phyloP scores from a whole-genome alignment of 2,797 vertebrate species.

The Rhinogobio ventralis region DNA sequence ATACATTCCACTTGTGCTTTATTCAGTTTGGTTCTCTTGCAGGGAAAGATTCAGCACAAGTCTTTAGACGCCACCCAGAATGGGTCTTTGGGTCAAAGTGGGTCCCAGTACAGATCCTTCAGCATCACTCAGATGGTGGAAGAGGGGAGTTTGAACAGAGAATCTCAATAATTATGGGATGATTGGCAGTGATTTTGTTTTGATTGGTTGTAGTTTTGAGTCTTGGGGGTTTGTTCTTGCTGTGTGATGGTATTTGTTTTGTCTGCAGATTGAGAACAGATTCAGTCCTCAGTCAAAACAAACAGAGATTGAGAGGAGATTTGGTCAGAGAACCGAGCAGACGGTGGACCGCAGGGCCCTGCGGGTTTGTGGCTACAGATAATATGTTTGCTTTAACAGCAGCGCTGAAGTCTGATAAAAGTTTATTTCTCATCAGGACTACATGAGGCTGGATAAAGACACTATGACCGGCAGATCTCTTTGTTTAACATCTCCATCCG shows the following conservation, averaged over 20 bases:
- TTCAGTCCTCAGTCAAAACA: slow-evolving; percentile 49
- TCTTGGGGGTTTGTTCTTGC: neutral
- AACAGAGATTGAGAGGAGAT: slow-evolving; percentile 22
- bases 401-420: slow-evolving; percentile 9
- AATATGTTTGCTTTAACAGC: neutral
- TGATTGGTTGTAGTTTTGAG: neutral
- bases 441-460: slow-evolving; percentile 57
- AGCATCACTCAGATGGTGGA: slow-evolving; percentile 80
- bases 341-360: slow-evolving; percentile 29
- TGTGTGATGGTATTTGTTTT: slow-evolving; percentile 31
- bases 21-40: slow-evolving; percentile 42
- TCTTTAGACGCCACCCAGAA: slow-evolving; percentile 42
- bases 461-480: slow-evolving; percentile 57
- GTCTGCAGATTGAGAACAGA: slow-evolving; percentile 53
- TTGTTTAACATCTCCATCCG: slow-evolving; percentile 63
- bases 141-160: slow-evolving; percentile 69
- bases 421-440: slow-evolving; percentile 56
- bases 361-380: slow-evolving; percentile 48
- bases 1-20: neutral
- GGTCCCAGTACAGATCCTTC: slow-evolving; percentile 66
- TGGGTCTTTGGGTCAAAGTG: slow-evolving; percentile 39
- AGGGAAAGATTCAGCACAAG: slow-evolving; percentile 53
- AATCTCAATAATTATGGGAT: neutral
- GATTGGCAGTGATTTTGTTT: slow-evolving; percentile 1
- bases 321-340: slow-evolving; percentile 21